Base-by-base conservation (phyloP, 2,888 invertebrate species). In the Ennomos fuscantarius region DNA sequence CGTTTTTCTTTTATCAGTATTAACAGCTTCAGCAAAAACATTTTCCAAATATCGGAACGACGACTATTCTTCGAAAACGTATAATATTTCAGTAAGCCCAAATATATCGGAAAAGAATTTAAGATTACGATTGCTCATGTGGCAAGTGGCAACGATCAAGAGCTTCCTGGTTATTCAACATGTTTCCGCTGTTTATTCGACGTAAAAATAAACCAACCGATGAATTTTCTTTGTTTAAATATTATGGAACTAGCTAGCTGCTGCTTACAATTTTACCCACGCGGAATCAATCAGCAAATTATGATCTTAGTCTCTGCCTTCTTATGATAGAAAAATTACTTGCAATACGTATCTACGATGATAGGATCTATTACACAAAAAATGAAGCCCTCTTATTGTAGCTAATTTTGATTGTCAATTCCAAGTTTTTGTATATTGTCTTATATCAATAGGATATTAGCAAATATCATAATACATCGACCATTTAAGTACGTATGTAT, bases 171-270 rank as follows among this genome's bases (percentile, higher is more conserved):
- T 47, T 42, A 51, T 46, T 42, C 43, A 52, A 52, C 34, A 46
- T 24, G n/a, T 10, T 51, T 49, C 46, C 9, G 39, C 45, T 54
- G 34, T 45, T 50, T 48, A 54, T 47, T 47, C 41, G 31, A 37
- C 39, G 46, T 51, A 11, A 53, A 51, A 34, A 51, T 55, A 45
- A 42, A 47, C 58, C 55, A 47, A 63, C 58, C 52, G 42, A 24
- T 35, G 15, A 46, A 33, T 37, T 50, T 36, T 9, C 40, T 55
- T 60, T 62, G 63, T 60, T 59, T 58, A 46, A 52, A 47, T 48
- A 50, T 24, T 24, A 6, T 3, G 24, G 24, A 24, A 24, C 24
- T 24, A 24, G 0, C 24, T 24, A 24, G 24, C 24, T 24, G 24
- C 24, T 24, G 24, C 6, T 24, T 24, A 5, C 24, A 6, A 24